Evolutionary conservation across 2,113 vertebrate genomes (phyloP).

Genomic region (Campylorhamphus procurvoides): DNA sequence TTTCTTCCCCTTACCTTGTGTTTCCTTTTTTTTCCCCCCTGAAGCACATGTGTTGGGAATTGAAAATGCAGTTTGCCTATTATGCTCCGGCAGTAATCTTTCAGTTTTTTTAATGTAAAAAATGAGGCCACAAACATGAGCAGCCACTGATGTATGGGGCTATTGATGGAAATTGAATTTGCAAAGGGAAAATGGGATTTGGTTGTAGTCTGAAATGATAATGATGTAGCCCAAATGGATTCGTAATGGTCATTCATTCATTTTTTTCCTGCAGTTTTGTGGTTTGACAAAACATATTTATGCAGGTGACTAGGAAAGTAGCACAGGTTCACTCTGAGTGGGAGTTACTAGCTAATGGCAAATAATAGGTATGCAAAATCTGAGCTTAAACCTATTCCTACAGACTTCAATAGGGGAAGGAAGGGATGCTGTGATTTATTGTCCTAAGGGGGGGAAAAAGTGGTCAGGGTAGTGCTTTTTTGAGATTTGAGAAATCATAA

Average conservation of each 20-base stretch:
- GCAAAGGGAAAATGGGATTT: conserved; percentile 88
- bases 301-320: conserved; percentile 62
- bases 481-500: not conserved
- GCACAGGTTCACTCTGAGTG: conserved; percentile 30
- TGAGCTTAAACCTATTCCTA: conserved; percentile 2
- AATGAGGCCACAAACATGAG: conserved; percentile 74
- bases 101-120: conserved; percentile 73
- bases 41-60: conserved; percentile 70
- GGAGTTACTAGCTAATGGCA: conserved; percentile 45
- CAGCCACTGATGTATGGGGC: conserved; percentile 77
- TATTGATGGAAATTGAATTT: conserved; percentile 84
- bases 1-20: conserved; percentile 58
- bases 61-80: conserved; percentile 74
- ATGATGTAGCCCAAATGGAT: conserved; percentile 84
- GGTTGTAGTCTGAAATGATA: conserved; percentile 82
- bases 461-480: not conserved
- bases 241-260: conserved; percentile 83
- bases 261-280: conserved; percentile 61
- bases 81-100: conserved; percentile 75
- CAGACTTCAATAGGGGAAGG: not conserved
- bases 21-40: not conserved
- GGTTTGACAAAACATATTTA: conserved; percentile 75
- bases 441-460: not conserved
- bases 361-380: conserved; percentile 33
- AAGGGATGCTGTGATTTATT: not conserved